These are phyloP conservation scores for Nemurella pictetii DNA, from an alignment of 2,888 invertebrate genomes.

Conservation along the genomic window DNA sequence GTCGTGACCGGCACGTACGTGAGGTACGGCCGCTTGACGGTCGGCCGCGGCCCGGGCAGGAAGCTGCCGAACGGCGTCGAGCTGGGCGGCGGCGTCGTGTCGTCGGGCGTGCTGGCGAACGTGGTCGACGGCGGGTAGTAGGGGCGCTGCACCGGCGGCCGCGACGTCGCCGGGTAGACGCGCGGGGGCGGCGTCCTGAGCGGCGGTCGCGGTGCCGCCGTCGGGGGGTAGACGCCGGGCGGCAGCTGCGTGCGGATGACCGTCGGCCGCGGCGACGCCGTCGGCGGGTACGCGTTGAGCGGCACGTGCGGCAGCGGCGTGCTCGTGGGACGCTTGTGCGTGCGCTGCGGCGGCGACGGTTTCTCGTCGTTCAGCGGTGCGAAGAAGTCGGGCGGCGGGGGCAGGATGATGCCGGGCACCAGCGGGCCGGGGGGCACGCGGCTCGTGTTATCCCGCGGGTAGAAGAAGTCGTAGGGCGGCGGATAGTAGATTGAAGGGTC, in stretches of 20 bases:
- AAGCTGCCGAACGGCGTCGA: constrained; percentile 5
- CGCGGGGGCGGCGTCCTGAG: constrained; percentile 48
- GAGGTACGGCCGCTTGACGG: constrained; percentile 22
- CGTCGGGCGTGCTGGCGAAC: background rate
- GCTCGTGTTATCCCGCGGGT: constrained; percentile 74
- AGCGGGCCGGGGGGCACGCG: constrained; percentile 80
- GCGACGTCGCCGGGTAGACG: background rate
- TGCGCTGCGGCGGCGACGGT: constrained; percentile 48
- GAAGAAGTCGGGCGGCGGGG: constrained; percentile 87
- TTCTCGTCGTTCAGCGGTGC: constrained; percentile 64
- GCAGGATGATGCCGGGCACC: constrained; percentile 85
- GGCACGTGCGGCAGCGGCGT: constrained; percentile 54
- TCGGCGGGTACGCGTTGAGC: constrained; percentile 53
- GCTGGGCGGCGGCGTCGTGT: constrained; percentile 4
- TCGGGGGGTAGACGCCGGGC: constrained; percentile 36
- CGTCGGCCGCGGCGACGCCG: constrained; percentile 44
- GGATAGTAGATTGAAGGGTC: constrained; percentile 91
- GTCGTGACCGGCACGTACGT: constrained; percentile 33
- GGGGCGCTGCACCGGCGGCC: background rate
- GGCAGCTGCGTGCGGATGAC: constrained; percentile 33
- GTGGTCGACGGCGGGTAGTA: constrained; percentile 17
- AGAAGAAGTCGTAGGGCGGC: constrained; percentile 87
- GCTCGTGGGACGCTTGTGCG: constrained; percentile 51
- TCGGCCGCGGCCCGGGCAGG: constrained; percentile 5
- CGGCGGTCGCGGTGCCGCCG: constrained; percentile 40